These are phyloP conservation scores for Arenaria interpres DNA, from an alignment of 2,113 vertebrate genomes.

Conservation along the genomic window DNA sequence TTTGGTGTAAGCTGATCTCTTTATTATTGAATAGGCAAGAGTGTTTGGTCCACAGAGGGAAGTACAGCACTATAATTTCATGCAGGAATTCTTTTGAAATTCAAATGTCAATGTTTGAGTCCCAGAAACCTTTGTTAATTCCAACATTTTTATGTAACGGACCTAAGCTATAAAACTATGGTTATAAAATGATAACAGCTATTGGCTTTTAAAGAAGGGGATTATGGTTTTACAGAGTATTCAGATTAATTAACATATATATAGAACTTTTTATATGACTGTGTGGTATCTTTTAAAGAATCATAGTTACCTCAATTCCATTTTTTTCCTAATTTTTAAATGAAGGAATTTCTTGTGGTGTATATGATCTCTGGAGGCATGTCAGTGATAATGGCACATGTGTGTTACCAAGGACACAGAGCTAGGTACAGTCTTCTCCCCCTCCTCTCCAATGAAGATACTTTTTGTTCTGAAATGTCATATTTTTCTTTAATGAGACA, in stretches of 20 bases:
- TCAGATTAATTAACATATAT: background rate
- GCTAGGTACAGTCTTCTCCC: background rate
- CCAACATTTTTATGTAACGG: background rate
- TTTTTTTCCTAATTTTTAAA: background rate
- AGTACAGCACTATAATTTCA: background rate
- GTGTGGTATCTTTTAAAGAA: background rate
- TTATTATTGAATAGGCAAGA: background rate
- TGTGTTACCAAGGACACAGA: background rate
- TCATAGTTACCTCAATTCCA: background rate
- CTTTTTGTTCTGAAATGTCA: background rate
- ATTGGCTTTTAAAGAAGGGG: background rate
- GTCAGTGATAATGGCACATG: background rate
- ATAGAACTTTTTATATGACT: background rate
- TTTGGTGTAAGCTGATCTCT: background rate
- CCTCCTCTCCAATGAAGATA: background rate
- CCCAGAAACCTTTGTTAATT: background rate
- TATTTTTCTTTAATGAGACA: background rate
- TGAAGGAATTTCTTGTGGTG: background rate
- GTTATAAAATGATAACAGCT: background rate
- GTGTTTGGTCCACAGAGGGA: background rate
- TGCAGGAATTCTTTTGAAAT: constrained; percentile 42
- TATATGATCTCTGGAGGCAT: background rate
- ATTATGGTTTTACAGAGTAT: background rate
- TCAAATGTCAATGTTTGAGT: background rate
- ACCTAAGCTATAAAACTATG: background rate